Percentiles rank a stretch among this genome's conserved stretches.
Conservation (phyloP, 2,888 invertebrate genomes). For the Caenorhabditis japonica region DNA sequence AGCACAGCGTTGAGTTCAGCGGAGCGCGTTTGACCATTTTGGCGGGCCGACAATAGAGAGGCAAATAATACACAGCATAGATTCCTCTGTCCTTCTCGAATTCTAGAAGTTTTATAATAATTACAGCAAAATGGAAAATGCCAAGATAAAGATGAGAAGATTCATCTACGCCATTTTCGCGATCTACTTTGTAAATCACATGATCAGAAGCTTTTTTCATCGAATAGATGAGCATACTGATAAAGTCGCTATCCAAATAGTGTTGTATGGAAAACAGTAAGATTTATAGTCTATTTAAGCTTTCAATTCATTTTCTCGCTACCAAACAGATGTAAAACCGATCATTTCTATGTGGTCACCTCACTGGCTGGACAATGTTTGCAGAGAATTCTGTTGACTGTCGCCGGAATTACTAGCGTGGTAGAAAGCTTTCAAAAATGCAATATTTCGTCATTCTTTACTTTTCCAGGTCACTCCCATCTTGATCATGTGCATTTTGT, state of each 20-base stretch:
- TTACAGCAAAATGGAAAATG: slow-evolving; percentile 17
- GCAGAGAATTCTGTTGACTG: slow-evolving; percentile 1
- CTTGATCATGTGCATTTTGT: slow-evolving; percentile 16
- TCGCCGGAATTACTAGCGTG: slow-evolving; percentile 15
- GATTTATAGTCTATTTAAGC: no score
- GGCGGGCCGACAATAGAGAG: no score
- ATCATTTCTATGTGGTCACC: no score
- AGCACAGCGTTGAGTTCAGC: no score
- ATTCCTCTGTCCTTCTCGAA: no score
- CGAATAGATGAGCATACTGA: not conserved
- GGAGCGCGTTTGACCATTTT: no score
- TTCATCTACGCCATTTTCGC: slow-evolving; percentile 3
- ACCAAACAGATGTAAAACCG: slow-evolving; percentile 6
- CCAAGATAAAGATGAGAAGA: slow-evolving; percentile 5
- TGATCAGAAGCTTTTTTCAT: slow-evolving; percentile 1
- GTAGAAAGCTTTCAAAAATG: not conserved
- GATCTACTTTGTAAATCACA: slow-evolving; percentile 4
- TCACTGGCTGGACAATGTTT: slow-evolving; percentile 28
- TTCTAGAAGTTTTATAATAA: no score
- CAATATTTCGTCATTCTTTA: no score
- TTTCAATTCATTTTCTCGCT: no score
- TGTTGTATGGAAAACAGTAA: not conserved
- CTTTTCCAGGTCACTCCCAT: slow-evolving; percentile 21
- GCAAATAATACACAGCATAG: no score
- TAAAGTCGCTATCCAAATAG: not conserved